Base-by-base conservation (phyloP, 2,797 vertebrate species). In the Sebastes melanostomus region DNA sequence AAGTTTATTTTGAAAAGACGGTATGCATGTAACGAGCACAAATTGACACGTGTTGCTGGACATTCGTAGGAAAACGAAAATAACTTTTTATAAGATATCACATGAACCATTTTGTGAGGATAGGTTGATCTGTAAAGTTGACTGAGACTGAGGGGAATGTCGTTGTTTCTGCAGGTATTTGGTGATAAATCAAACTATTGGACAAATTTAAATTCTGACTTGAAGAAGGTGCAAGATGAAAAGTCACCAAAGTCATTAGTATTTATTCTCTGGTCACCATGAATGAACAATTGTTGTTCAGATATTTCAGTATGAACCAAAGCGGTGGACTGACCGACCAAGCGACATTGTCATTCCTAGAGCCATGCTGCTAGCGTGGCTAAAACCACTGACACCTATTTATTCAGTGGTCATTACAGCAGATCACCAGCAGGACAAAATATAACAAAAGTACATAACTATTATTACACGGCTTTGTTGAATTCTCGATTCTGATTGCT, bases 241-340 rank as follows among this genome's bases (percentile, higher is more conserved):
- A 55, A 32, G 42, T 69, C 66, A 24, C 2, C 52, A 36, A 9
- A 32, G 13, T 22, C 6, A 20, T 38, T 25, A 25, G 4, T n/a
- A 36, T 55, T 69, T 16, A 14, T 1, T 32, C n/a, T 24, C 16
- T 29, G 16, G 42, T 0, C 7, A 18, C 0, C 42, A 18, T 18
- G 10, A n/a, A 42, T 3, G 24, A 16, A 1, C 22, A 56, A 56
- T 22, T 16, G 16, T 38, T 25, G 6, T 74, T 20, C 3, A 27
- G 8, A 56, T 38, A 42, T 16, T 22, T 75, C 20, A 66, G 29
- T 54, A 10, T 65, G 12, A 63, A 27, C 16, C 30, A n/a, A 25
- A 18, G 34, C 1, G 24, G 6, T 29, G 20, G 56, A 22, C 20
- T 6, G 1, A 60, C n/a, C 11, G 3, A 18, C 2, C 1, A 25